phyloP scores from a whole-genome alignment of 1,140 invertebrate genomes.

The Zaprionus kolodkinae region DNA sequence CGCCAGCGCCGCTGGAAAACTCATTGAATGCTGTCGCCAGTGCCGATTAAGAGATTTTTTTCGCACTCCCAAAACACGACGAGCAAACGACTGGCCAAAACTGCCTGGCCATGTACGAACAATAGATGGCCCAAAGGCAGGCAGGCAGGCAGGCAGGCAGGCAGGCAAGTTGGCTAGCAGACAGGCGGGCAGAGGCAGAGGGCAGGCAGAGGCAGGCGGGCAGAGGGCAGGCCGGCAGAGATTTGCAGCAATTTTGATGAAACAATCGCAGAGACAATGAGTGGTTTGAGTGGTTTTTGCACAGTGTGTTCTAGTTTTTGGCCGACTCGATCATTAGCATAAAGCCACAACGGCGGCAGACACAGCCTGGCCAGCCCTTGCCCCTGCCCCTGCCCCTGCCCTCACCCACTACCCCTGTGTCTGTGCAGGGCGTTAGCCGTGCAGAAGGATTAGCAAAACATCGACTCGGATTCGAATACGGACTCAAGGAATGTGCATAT shows the following conservation, averaged over 20 bases:
- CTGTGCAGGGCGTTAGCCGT: constrained; percentile 65
- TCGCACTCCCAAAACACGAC: constrained; percentile 66
- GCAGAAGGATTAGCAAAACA: constrained; percentile 64
- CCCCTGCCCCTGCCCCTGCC: neutral
- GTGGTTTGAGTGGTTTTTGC: constrained; percentile 73
- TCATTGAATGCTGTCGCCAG: constrained; percentile 83
- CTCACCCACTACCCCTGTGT: constrained; percentile 17
- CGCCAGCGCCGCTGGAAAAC: constrained; percentile 35
- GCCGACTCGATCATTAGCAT: constrained; percentile 78
- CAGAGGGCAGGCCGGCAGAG: constrained; percentile 48
- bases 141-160: constrained; percentile 58
- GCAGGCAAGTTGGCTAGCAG: constrained; percentile 33
- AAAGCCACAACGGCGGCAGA: constrained; percentile 80
- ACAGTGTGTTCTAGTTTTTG: constrained; percentile 68
- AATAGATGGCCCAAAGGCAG: constrained; percentile 11
- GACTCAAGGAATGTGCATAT: constrained; percentile 71
- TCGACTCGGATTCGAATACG: neutral
- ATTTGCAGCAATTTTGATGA: constrained; percentile 70
- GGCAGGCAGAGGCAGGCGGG: constrained; percentile 10
- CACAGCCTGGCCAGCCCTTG: constrained; percentile 13
- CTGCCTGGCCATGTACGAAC: constrained; percentile 1
- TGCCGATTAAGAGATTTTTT: constrained; percentile 83
- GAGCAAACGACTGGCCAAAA: constrained; percentile 2
- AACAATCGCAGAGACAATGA: constrained; percentile 68
- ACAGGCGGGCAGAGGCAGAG: constrained; percentile 57